Base-by-base conservation (phyloP, 2,113 vertebrate genomes). In the Osmerus eperlanus region DNA sequence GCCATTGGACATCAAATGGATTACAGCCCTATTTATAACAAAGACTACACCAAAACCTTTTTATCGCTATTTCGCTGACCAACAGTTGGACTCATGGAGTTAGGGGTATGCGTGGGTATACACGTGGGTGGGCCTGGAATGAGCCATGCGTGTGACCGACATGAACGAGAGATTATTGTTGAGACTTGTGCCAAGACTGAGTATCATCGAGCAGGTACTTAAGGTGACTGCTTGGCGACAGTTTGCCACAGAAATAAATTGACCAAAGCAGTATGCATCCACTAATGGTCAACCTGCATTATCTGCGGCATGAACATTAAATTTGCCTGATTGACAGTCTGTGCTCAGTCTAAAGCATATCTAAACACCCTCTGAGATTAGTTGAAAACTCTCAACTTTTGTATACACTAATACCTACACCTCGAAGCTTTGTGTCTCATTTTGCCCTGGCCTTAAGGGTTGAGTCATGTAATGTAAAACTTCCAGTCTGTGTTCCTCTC, bases 281-380 rank as follows among this genome's bases (percentile, higher is more conserved):
- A 82, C 88, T 88, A 85, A 79, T 89, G 83, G 74, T 79, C 85
- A 80, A 83, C 83, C 79, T 83, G 83, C 83, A 76, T 83, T 87
- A 79, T 88, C 84, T 86, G 81, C 82, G 83, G 81, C 80, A 81
- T 81, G 83, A 89, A 86, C 88, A 88, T 88, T 87, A 81, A 86
- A 89, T 90, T 88, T 89, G 82, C 80, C 69, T 59, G 52, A 80
- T 83, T 83, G 73, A 81, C 73, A 78, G 69, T 68, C 14, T 73
- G 69, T 83, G 81, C 81, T 86, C 74, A 80, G 61, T 80, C 41
- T 58, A 65, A 79, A 70, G 71, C 84, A 78, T 80, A 54, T 25
- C 28, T 80, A 64, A 29, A 14, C 61, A 8, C 25, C 18, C 61
- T 63, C 61, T 25, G 32, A 36, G 32, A 36, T 47, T 1, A 2